These are phyloP conservation scores for Polyploca ridens DNA, from an alignment of 2,888 invertebrate genomes.

Conservation along the genomic window DNA sequence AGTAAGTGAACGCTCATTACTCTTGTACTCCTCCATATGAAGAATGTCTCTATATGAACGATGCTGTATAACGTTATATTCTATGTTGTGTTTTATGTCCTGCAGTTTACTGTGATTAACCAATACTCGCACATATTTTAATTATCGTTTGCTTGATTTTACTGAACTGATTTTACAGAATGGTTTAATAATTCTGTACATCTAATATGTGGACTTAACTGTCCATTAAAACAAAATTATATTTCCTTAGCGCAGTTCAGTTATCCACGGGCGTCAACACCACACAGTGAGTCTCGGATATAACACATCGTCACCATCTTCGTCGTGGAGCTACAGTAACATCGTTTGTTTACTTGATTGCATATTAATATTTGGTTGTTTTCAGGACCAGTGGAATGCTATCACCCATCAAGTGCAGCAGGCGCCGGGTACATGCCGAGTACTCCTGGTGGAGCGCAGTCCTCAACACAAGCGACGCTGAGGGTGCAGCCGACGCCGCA, in stretches of 20 bases:
- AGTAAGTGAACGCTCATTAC: constrained; percentile 58
- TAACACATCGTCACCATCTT: not conserved
- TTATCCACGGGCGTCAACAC: constrained; percentile 81
- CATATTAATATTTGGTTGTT: constrained; percentile 15
- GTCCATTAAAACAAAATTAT: constrained; percentile 1
- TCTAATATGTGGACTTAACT: too few relatives aligned
- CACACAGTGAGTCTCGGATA: constrained; percentile 71
- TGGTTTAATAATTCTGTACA: too few relatives aligned
- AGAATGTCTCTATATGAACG: too few relatives aligned
- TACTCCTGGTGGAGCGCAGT: constrained; percentile 60
- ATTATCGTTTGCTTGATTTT: too few relatives aligned
- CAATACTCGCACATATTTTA: too few relatives aligned
- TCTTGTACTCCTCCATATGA: too few relatives aligned
- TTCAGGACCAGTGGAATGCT: constrained; percentile 77
- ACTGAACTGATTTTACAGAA: too few relatives aligned
- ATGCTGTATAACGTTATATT: not conserved
- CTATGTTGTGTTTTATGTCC: constrained; percentile 7
- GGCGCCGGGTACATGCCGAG: constrained; percentile 66
- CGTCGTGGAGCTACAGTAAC: not conserved
- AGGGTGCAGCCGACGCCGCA: constrained; percentile 69
- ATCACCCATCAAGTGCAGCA: constrained; percentile 66
- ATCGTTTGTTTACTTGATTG: not conserved
- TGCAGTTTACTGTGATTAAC: too few relatives aligned
- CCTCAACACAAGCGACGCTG: constrained; percentile 59
- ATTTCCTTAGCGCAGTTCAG: constrained; percentile 73